Conservation (phyloP, 2,888 invertebrate species). For the Petrolisthes manimaculis region DNA sequence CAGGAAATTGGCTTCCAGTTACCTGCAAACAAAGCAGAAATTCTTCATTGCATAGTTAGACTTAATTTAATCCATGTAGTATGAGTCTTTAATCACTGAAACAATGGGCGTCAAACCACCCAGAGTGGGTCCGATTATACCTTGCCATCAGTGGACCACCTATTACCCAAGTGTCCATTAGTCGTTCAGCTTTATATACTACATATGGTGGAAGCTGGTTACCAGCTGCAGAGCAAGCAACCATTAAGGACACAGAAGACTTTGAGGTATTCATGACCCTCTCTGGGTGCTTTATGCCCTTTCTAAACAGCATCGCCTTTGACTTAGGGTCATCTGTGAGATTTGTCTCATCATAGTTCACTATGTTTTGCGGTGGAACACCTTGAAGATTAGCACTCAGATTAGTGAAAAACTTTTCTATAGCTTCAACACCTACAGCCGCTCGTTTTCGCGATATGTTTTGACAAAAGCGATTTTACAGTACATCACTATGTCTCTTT, state of each 20-base stretch:
- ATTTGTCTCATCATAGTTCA: too few relatives aligned
- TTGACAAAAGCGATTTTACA: too few relatives aligned
- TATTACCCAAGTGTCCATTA: slow-evolving; percentile 70
- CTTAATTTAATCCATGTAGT: too few relatives aligned
- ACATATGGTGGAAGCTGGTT: slow-evolving; percentile 70
- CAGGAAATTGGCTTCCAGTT: too few relatives aligned
- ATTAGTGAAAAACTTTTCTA: too few relatives aligned
- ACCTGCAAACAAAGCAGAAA: too few relatives aligned
- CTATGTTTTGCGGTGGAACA: too few relatives aligned
- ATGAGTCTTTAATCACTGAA: slow-evolving; percentile 69
- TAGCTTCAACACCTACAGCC: too few relatives aligned
- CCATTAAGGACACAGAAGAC: slow-evolving; percentile 68
- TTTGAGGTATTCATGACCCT: slow-evolving; percentile 69
- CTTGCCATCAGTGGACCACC: slow-evolving; percentile 69
- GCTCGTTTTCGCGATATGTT: too few relatives aligned
- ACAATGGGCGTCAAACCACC: slow-evolving; percentile 68
- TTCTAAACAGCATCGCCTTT: not conserved
- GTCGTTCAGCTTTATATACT: slow-evolving; percentile 70
- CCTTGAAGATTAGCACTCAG: too few relatives aligned
- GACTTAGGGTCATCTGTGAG: slow-evolving; percentile 64
- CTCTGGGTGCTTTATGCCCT: slow-evolving; percentile 66
- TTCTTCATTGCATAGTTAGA: too few relatives aligned
- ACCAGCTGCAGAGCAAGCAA: slow-evolving; percentile 69
- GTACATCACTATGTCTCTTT: too few relatives aligned
- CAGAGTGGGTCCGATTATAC: slow-evolving; percentile 69